Base-by-base conservation (phyloP, 2,888 invertebrate species). In the Andrena praecox region DNA sequence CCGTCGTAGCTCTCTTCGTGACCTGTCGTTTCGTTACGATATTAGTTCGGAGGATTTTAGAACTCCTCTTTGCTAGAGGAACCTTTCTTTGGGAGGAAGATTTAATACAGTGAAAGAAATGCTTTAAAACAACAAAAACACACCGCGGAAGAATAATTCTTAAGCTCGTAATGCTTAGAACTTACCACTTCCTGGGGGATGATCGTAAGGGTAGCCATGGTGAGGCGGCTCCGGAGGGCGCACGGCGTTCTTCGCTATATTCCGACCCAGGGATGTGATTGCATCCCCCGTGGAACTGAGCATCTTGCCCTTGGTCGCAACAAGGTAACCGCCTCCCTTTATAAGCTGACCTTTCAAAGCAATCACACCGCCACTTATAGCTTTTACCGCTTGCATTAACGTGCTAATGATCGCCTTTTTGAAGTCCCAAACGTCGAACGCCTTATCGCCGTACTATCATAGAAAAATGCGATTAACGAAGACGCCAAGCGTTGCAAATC, bases 301-400 rank as follows among this genome's bases (percentile, higher is more conserved):
- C 66, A 97, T 95, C 90, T 95, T 95, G 29, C 96, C 96, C 87
- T 96, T 95, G 12, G 96, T 95, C 27, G 95, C 95, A 31, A 96
- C 94, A 24, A 96, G 93, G 89, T 96, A 96, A 12, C 98, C 98
- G 72, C 97, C 96, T 59, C 97, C 98, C 94, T 98, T 98, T 89
- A 98, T 96, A 35, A 98, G 94, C 93, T 98, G 97, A 0, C 98
- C 98, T 91, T 97, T 98, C n/a, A 98, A 95, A 33, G 98, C 98
- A 2, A 98, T 96, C 10, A 97, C 97, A 66, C 98, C 97, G 10
- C 98, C 98, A 8, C 97, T 97, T 84, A 98, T 97, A 16, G 98
- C 98, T 92, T 98, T 98, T 0, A 97, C 96, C 0, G 98, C 98
- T 95, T 98, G 97, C 91, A 98, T 96, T 10, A 98, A 95, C 3